Evolutionary conservation across 2,888 invertebrate species (phyloP).

Genomic region (Drepana falcataria): DNA sequence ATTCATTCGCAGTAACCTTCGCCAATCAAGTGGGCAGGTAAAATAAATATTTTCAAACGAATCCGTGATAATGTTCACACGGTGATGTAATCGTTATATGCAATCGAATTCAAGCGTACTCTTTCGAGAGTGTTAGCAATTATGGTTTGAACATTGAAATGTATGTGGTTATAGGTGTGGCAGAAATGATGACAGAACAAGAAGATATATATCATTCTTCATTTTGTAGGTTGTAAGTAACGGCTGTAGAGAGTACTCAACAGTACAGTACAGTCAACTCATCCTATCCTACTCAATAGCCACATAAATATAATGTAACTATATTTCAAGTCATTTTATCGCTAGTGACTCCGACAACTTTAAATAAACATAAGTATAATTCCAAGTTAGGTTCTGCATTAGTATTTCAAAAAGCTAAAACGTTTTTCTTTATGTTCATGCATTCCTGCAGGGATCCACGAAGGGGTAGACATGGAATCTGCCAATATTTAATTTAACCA

Average conservation of each 20-base stretch:
- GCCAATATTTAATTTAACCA: too few relatives aligned
- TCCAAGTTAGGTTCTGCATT: background rate
- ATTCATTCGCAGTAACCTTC: background rate
- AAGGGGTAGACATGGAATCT: too few relatives aligned
- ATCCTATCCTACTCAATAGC: too few relatives aligned
- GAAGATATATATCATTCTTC: too few relatives aligned
- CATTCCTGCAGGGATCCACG: too few relatives aligned
- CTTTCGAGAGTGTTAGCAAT: conserved; percentile 8
- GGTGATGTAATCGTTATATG: conserved; percentile 13
- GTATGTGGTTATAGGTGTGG: too few relatives aligned
- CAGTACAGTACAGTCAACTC: too few relatives aligned
- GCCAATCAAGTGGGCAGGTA: conserved; percentile 2
- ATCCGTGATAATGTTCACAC: conserved; percentile 3
- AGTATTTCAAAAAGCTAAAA: background rate
- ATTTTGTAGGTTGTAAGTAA: too few relatives aligned
- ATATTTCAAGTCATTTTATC: background rate
- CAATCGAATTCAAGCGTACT: conserved; percentile 7
- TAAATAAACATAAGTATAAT: background rate
- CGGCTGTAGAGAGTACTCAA: too few relatives aligned
- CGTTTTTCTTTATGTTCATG: too few relatives aligned
- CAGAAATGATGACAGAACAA: too few relatives aligned
- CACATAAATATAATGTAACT: too few relatives aligned
- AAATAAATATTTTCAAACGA: conserved; percentile 4
- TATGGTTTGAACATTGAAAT: background rate
- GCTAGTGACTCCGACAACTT: background rate